phyloP scores from a whole-genome alignment of 1,140 invertebrate species.

The Penaeus japonicus region DNA sequence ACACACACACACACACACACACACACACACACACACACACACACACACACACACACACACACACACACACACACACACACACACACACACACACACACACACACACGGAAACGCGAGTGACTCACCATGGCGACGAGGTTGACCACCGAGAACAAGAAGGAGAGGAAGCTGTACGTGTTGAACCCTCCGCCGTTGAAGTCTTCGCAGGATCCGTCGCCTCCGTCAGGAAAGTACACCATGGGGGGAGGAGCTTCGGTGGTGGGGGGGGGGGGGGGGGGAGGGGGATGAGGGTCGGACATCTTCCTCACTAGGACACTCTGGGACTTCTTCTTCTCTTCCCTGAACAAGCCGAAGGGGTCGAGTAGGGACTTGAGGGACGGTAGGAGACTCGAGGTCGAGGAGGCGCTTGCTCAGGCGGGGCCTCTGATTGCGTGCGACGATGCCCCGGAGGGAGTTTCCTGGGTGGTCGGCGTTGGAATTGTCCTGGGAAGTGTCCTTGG shows the following conservation, averaged over 20 bases:
- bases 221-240: constrained; percentile 47
- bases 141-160: constrained; percentile 47
- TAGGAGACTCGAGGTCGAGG: too few species aligned
- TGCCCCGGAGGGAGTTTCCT: too few species aligned
- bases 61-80: not conserved
- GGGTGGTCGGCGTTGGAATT: too few species aligned
- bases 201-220: constrained; percentile 17
- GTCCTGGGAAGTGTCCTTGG: too few species aligned
- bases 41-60: too few species aligned
- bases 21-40: too few species aligned
- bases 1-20: too few species aligned
- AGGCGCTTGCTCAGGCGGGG: too few species aligned
- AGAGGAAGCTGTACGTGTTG: constrained; percentile 55
- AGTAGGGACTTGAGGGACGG: not conserved
- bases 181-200: constrained; percentile 36
- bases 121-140: constrained; percentile 43
- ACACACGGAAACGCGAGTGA: not conserved
- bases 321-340: not conserved
- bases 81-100: not conserved
- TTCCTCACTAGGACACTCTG: too few species aligned
- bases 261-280: not conserved
- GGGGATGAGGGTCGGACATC: not conserved
- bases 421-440: too few species aligned
- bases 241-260: constrained; percentile 16
- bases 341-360: constrained; percentile 10